Evolutionary conservation across 2,113 vertebrate genomes (phyloP), one percentile per base, ranked within the genome.

Genomic region (Seriola quinqueradiata): DNA sequence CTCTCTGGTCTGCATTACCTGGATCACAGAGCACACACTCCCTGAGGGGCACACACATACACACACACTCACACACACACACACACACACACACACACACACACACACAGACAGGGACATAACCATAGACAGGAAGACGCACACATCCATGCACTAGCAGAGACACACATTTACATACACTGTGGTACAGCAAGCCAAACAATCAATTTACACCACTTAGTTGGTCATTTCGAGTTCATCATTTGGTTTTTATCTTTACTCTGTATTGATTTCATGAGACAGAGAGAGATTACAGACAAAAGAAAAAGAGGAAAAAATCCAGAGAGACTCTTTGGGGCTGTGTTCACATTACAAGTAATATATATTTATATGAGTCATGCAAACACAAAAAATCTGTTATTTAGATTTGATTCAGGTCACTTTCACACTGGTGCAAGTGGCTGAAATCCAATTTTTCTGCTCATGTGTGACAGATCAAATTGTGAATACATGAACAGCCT

Each of bases 21-120:
- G 94, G 92, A 95, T 94, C 94, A 95, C 91, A 87, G 93, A 94
- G 87, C 94, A 93, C 90, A 91, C 89, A 81, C 76, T 93, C 93
- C 94, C 92, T 4, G 57, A 84, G 90, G 92, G 89, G 34, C 69
- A 13, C 34, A 14, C 40, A 65, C 68, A 68, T 78, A 64, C 44
- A 55, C 25, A 72, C 52, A 68, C 81, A 64, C 44, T 59, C 25
- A 71, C 52, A 78, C 25, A 68, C 81, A 64, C 44, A 63, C 25
- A 71, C 52, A 78, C 25, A 13, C 34, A 14, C 40, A 65, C 69
- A 68, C 81, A 64, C 44, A 64, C 25, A 72, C 52, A 79, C 63
- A 54, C 68, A 50, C 19, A 42, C 63, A 65, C 12, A 63, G 63
- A 17, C 50, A 67, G 14, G 8, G 25, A 32, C 60, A 67, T 16